Conservation (phyloP, 2,113 vertebrate genomes). For the Pyrgilauda ruficollis region DNA sequence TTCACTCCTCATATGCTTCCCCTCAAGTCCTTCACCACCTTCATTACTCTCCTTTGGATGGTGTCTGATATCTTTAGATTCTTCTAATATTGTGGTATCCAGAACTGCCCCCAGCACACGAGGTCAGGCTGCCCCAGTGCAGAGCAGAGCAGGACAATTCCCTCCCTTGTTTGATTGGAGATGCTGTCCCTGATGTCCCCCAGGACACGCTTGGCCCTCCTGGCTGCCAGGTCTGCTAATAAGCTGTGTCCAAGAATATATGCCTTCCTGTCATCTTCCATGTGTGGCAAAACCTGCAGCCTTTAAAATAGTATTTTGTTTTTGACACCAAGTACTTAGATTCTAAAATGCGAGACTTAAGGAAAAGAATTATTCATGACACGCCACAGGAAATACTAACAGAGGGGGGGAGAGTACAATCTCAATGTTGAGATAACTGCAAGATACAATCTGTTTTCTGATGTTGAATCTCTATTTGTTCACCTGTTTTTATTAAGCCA, state of each 20-base stretch:
- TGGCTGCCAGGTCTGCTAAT: background rate
- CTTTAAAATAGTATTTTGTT: background rate
- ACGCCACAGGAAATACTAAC: background rate
- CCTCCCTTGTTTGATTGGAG: rapidly evolving
- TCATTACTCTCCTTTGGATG: background rate
- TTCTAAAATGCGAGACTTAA: background rate
- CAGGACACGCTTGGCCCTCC: rapidly evolving
- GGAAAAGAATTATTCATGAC: background rate
- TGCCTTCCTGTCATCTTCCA: background rate
- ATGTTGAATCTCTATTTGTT: background rate
- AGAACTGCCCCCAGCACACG: rapidly evolving
- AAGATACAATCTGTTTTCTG: background rate
- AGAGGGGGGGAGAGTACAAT: background rate
- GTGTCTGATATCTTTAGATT: background rate
- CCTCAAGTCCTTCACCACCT: background rate
- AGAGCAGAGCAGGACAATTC: background rate
- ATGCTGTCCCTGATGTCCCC: rapidly evolving
- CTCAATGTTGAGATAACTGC: background rate
- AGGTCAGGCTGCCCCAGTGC: rapidly evolving
- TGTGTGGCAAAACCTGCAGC: background rate
- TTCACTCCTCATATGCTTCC: background rate
- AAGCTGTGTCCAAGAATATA: background rate
- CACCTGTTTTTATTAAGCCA: background rate
- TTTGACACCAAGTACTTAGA: background rate
- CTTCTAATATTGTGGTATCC: background rate